Base-by-base conservation (phyloP, 2,113 vertebrate species). In the Fregetta grallaria region DNA sequence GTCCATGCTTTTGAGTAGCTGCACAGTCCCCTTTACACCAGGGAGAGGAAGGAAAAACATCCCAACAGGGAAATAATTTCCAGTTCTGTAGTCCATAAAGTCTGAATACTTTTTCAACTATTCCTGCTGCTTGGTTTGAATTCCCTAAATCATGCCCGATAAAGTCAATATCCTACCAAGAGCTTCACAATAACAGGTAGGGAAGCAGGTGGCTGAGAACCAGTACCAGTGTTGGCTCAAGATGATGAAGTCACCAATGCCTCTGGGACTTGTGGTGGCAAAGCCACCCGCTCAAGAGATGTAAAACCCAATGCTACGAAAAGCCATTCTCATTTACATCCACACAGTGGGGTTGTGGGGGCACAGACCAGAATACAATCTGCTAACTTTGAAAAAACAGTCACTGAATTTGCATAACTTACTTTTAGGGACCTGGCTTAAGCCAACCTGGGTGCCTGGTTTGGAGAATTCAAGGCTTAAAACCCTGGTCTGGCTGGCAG, bases 181-280 rank as follows among this genome's bases (percentile, higher is more conserved):
- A 65, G 10, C 67, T 88, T 38, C 73, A 55, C 53, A 73, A 25
- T 38, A 59, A 47, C 27, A 50, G n/a, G n/a, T 3, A 76, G 34
- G 55, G 53, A 45, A 80, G 32, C 45, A 91, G 52, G 17, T 42
- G 32, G 19, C 34, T 73, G 53, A 74, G 22, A 68, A 44, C 44
- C 61, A 75, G 42, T 44, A 59, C 27, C 4, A 2, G 14, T 15
- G 40, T 34, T 1, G 0, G 0, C 32, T 68, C n/a, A 22, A 36
- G 18, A 34, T 67, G 50, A 23, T 71, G 79, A 80, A 87, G 27
- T 30, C 59, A 61, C 13, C 20, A 7, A 8, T 66, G 59, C 22
- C 29, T 56, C 55, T 62, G 65, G 34, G 34, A 77, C 29, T 66
- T 3, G 15, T 61, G 70, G 38, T 76, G 50, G 32, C 36, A 79